Evolutionary conservation across 2,888 invertebrate genomes (phyloP), one percentile per base, ranked within the genome.

Genomic region (Yponomeuta evonymella): DNA sequence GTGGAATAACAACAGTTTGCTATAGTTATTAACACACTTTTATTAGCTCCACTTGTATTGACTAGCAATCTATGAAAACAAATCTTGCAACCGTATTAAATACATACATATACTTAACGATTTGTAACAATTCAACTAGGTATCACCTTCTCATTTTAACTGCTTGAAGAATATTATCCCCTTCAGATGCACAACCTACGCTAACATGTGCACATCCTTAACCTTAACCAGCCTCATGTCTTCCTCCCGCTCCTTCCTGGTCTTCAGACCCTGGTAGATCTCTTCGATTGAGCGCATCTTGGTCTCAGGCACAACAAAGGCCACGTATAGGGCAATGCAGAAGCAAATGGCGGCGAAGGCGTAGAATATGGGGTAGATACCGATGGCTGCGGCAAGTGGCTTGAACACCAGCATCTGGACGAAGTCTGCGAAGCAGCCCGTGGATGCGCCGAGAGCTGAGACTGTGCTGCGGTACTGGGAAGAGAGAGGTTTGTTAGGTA

Each of bases 401-500:
- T 79, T 80, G 70, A 80, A 79, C 43, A 78, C 75, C 0, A 78
- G 51, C 30, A 80, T 73, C 71, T 80, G 79, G 11, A 79, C 67
- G 70, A 79, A 76, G 65, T 79, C 78, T 0, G 77, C 72, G 1
- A 76, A n/a, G 0, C 75, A 76, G 8, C 77, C 76, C 11, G 77
- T 74, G 0, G 77, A 74, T 73, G 78, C 76, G 2, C 77, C 78
- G 0, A 76, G 74, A 12, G 77, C 78, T 15, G 79, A 67, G 2
- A 80, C 79, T 58, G 77, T 75, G 11, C 78, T 77, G 2, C 80
- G 78, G 69, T 78, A 79, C 79, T 80, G 75, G 36, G 71, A n/a
- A 30, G 1, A 64, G 58, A 70, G 70, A 58, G 15, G 0, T 58
- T 58, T 58, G 51, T 58, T 15, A 58, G 51, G 6, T 1, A 58